Percentiles rank a stretch among this genome's conserved stretches.
Evolutionary conservation across 2,113 vertebrate genomes (phyloP).

Genomic region (Indri indri): DNA sequence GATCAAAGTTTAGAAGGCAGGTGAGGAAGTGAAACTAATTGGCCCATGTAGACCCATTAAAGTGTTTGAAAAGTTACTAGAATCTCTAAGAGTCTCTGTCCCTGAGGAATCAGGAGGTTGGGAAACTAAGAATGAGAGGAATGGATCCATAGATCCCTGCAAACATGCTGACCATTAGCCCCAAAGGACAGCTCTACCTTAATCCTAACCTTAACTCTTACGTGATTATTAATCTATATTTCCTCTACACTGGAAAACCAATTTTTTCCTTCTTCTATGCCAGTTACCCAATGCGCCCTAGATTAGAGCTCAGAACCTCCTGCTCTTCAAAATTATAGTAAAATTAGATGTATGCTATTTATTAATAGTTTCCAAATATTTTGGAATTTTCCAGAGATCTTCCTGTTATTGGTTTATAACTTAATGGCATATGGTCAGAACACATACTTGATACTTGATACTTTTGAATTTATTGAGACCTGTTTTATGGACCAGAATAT

Average conservation of each 20-base stretch:
- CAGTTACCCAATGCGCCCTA: neutral
- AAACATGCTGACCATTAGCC: neutral
- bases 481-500: neutral
- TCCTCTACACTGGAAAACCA: neutral
- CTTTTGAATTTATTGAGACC: neutral
- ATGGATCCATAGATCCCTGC: neutral
- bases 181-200: neutral
- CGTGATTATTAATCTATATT: neutral
- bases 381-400: neutral
- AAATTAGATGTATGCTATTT: neutral
- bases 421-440: neutral
- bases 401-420: slow-evolving; percentile 24
- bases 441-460: neutral
- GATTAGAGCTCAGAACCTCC: neutral
- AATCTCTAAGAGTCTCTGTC: neutral
- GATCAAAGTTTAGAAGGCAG: neutral
- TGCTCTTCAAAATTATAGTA: neutral
- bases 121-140: neutral
- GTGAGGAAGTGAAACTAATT: slow-evolving; percentile 54
- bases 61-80: slow-evolving; percentile 2
- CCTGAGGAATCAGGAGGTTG: neutral
- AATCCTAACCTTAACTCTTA: neutral
- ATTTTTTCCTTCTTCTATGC: slow-evolving; percentile 8
- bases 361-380: neutral
- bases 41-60: slow-evolving; percentile 47